Conservation (phyloP, 2,888 invertebrate genomes). For the Nyleta sp. region DNA sequence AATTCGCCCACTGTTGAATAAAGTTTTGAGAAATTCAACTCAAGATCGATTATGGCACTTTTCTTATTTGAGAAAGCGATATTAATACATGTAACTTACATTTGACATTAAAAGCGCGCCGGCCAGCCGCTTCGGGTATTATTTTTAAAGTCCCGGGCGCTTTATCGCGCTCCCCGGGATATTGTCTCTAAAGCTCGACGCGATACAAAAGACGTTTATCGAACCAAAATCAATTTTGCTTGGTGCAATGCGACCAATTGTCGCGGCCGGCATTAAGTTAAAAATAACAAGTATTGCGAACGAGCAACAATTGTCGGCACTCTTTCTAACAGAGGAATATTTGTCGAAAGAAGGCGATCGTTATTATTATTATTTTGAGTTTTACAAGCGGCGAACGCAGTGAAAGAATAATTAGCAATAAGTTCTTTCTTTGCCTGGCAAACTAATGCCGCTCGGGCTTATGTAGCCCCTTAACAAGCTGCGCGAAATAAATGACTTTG, state of each 20-base stretch:
- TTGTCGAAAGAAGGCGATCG: slow-evolving; percentile 11
- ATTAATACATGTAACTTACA: slow-evolving; percentile 33
- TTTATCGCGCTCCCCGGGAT: not conserved
- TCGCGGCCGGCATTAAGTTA: not conserved
- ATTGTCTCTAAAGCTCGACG: slow-evolving; percentile 3
- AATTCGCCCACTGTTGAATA: slow-evolving; percentile 56
- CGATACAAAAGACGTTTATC: no score
- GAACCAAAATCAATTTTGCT: slow-evolving; percentile 19
- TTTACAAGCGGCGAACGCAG: slow-evolving; percentile 34
- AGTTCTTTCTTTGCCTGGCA: slow-evolving; percentile 51
- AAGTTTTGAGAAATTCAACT: slow-evolving; percentile 54
- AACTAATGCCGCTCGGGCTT: slow-evolving; percentile 38
- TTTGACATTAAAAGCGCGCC: slow-evolving; percentile 25
- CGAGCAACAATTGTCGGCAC: not conserved
- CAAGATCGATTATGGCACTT: slow-evolving; percentile 60
- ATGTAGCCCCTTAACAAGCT: slow-evolving; percentile 56
- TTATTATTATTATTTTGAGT: slow-evolving; percentile 45
- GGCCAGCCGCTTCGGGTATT: not conserved
- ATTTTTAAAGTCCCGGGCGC: not conserved
- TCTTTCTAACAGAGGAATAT: slow-evolving; percentile 14
- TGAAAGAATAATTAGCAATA: slow-evolving; percentile 65
- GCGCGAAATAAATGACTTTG: slow-evolving; percentile 62
- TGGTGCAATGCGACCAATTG: slow-evolving; percentile 3
- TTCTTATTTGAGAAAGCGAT: slow-evolving; percentile 33
- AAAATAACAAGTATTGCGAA: not conserved